Percentiles rank a stretch among this genome's conserved stretches.
These are phyloP conservation scores for Suncus etruscus DNA, from an alignment of 2,113 vertebrate species.

Conservation along the genomic window DNA sequence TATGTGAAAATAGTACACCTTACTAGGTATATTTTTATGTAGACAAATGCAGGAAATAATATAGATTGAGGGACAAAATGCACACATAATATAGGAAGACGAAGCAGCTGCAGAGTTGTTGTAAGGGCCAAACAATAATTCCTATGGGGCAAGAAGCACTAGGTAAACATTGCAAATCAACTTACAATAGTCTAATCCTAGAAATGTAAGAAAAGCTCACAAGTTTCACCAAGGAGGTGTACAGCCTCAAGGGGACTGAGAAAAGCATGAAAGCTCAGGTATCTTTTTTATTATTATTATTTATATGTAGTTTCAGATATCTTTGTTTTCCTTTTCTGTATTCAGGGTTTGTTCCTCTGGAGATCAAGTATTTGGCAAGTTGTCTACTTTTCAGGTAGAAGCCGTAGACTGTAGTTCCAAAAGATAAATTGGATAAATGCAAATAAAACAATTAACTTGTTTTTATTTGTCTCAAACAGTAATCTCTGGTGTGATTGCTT, in stretches of 20 bases:
- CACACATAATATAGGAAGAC: not conserved
- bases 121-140: not conserved
- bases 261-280: not conserved
- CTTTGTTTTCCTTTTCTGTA: too few species aligned
- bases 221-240: not conserved
- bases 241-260: not conserved
- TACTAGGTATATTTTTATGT: accelerated
- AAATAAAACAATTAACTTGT: not conserved
- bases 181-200: accelerated
- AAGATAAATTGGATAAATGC: not conserved
- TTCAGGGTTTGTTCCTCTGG: not conserved
- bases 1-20: too few species aligned
- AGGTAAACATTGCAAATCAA: too few species aligned
- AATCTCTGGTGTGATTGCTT: not conserved
- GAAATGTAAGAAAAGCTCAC: not conserved
- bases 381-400: not conserved
- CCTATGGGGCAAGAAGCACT: not conserved
- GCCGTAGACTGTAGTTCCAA: too few species aligned
- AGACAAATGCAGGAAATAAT: accelerated
- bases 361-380: not conserved
- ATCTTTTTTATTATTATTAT: too few species aligned
- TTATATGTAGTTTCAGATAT: too few species aligned
- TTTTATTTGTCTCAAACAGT: conserved; percentile 47
- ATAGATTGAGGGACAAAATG: too few species aligned
- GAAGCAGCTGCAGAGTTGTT: accelerated